Evolutionary conservation across 1,140 invertebrate species (phyloP).

Genomic region (Anoplolepis gracilipes): DNA sequence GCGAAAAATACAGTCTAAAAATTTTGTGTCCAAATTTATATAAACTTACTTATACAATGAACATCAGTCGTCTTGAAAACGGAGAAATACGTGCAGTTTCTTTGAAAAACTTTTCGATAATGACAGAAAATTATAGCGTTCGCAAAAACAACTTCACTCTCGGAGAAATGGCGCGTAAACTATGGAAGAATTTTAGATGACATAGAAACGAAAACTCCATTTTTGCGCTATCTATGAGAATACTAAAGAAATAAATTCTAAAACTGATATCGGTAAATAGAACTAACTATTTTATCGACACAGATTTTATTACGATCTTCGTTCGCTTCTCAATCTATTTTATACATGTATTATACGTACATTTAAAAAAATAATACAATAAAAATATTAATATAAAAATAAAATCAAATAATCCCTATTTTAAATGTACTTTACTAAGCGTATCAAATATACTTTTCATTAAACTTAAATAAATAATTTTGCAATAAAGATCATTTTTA

Average conservation of each 20-base stretch:
- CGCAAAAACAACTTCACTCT: background rate
- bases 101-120: background rate
- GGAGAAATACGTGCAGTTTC: background rate
- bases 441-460: no score
- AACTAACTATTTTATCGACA: background rate
- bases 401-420: background rate
- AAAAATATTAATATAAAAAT: conserved; percentile 10
- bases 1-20: no score
- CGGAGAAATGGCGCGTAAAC: no score
- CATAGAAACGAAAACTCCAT: background rate
- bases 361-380: background rate
- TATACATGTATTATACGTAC: no score
- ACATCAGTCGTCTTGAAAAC: no score
- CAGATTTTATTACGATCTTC: background rate
- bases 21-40: no score
- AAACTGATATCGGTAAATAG: background rate
- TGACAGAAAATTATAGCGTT: background rate
- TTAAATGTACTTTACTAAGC: background rate
- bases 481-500: no score
- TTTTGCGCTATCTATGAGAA: background rate
- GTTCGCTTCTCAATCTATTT: background rate
- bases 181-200: no score
- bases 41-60: no score
- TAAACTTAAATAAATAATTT: no score
- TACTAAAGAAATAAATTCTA: background rate